Conservation (phyloP, 2,113 vertebrate genomes). For the Dipodomys spectabilis region DNA sequence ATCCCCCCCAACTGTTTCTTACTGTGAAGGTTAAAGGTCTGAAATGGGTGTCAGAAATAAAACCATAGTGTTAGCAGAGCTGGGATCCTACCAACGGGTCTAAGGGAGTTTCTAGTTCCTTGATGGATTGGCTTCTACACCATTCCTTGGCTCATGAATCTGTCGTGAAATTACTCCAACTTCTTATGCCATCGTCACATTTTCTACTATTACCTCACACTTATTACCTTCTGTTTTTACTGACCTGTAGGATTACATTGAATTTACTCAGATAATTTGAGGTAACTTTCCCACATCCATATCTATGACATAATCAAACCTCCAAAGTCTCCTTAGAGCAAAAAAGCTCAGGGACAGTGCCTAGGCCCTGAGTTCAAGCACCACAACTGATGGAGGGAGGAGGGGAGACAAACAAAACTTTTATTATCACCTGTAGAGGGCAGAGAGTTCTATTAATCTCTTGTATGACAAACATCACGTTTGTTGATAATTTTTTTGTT, state of each 20-base stretch:
- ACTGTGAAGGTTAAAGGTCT: neutral
- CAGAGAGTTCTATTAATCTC: neutral
- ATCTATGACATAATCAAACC: neutral
- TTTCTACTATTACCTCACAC: neutral
- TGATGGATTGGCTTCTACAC: neutral
- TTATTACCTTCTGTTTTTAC: neutral
- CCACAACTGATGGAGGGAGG: too few relatives aligned
- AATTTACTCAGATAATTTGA: neutral
- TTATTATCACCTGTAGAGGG: neutral
- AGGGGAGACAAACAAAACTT: neutral
- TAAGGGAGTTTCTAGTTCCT: neutral
- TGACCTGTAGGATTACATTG: neutral
- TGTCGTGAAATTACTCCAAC: neutral
- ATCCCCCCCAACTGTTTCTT: neutral
- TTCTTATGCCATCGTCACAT: neutral
- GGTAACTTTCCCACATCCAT: neutral
- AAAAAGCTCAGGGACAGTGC: too few relatives aligned
- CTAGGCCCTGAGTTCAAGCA: too few relatives aligned
- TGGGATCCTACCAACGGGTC: neutral
- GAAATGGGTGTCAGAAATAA: neutral
- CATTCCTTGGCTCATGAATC: neutral
- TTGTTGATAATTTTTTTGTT: neutral
- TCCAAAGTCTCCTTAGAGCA: constrained; percentile 29
- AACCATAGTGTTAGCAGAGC: neutral
- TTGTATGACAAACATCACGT: neutral